Evolutionary conservation across 2,113 vertebrate genomes (phyloP), one percentile per base, ranked within the genome.

Genomic region (Genyomyrus donnyi): DNA sequence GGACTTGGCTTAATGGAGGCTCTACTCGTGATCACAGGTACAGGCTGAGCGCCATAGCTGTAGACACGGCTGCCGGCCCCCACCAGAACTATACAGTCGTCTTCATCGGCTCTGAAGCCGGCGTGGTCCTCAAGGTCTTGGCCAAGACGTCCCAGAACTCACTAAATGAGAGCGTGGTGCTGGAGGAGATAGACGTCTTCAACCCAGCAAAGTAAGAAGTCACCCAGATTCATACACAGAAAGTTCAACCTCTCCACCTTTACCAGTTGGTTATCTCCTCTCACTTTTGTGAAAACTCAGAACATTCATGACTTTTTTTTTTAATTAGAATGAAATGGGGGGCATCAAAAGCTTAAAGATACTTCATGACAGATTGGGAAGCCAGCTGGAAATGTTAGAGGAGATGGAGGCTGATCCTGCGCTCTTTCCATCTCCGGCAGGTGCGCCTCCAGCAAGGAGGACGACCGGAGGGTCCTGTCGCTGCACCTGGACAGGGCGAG

Each of bases 141-240:
- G 97, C 98, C 88, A 99, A 98, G 96, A 98, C 98, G 27, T 94
- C 94, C 3, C 93, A 95, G 24, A 94, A 95, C 90, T 97, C 97
- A 89, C 93, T 99, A 93, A 98, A 98, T 88, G 97, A 98, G 94
- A 99, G 98, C 0, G 89, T 99, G 86, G 96, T 99, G 89, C 95
- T 99, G 95, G 98, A 99, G 95, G 98, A 99, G 95, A 98, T 99
- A 90, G 97, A 99, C 90, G 96, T 98, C 46, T 99, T 97, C 95
- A 99, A 99, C 95, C 97, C 94, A 90, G 97, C 96, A 93, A 99
- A 99, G 98, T 99, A 97, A 56, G 80, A 91, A 97, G 70, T 15
- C 74, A 11, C 96, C 50, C 90, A 90, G 27, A 90, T 70, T 70
- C 62, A 70, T 13, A 31, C 62, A 27, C n/a, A 70, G n/a, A 31